Percentiles rank a stretch among this genome's conserved stretches.
Evolutionary conservation across 2,888 invertebrate species (phyloP).

Genomic region (Trachelus stipa): DNA sequence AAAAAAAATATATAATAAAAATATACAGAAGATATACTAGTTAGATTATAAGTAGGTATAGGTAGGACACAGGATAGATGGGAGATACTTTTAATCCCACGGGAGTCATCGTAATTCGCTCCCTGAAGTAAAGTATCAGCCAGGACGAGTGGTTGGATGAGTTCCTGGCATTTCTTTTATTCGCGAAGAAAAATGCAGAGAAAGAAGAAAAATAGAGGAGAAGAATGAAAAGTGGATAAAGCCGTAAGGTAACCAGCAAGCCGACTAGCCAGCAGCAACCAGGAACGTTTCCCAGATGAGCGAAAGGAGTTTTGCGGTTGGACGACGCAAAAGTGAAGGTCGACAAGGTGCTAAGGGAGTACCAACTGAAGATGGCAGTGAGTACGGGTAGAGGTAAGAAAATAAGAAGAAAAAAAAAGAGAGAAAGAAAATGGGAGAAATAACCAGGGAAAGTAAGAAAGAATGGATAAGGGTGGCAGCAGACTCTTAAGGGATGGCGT

Average conservation of each 20-base stretch:
- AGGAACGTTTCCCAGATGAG: background rate
- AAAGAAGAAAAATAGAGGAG: background rate
- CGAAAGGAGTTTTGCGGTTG: background rate
- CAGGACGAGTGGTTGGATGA: background rate
- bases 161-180: background rate
- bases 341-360: background rate
- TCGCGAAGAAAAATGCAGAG: background rate
- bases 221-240: background rate
- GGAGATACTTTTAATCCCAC: background rate
- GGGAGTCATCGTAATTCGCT: background rate
- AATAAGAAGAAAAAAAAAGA: background rate
- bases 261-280: background rate
- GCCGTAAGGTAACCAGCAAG: background rate
- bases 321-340: background rate
- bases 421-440: slow-evolving; percentile 5
- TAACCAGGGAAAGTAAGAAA: slow-evolving; percentile 20
- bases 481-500: background rate
- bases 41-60: background rate
- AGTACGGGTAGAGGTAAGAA: background rate
- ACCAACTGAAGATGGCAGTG: background rate
- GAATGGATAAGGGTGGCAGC: slow-evolving; percentile 14
- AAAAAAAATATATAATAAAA: too few relatives aligned
- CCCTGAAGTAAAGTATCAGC: background rate
- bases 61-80: background rate
- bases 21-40: too few relatives aligned